These are phyloP conservation scores for Zaprionus taronus DNA, from an alignment of 1,140 invertebrate species.

Conservation along the genomic window DNA sequence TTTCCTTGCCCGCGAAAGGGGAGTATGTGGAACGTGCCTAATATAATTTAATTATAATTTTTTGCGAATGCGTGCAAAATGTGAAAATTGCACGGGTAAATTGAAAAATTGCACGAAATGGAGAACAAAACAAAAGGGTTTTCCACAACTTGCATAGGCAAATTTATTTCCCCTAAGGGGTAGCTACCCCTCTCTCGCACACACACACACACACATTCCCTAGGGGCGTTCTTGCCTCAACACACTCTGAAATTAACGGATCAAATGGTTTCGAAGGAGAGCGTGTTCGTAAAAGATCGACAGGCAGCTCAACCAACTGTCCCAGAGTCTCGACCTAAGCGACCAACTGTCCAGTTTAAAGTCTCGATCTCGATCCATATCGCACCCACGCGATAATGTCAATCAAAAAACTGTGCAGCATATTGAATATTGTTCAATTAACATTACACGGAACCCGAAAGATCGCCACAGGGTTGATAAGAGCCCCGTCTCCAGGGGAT, in stretches of 20 bases:
- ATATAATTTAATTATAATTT: constrained; percentile 83
- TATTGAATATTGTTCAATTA: constrained; percentile 67
- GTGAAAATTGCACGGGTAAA: constrained; percentile 57
- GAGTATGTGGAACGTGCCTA: constrained; percentile 64
- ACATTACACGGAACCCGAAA: constrained; percentile 57
- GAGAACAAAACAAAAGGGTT: constrained; percentile 44
- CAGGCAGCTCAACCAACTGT: background rate
- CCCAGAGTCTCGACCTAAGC: background rate
- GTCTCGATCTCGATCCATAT: constrained; percentile 31
- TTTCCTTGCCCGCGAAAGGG: constrained; percentile 1
- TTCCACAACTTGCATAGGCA: constrained; percentile 26
- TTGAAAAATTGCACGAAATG: constrained; percentile 40
- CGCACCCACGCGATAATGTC: constrained; percentile 79
- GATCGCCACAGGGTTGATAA: constrained; percentile 59
- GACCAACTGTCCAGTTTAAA: constrained; percentile 22
- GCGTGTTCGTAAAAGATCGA: constrained; percentile 14
- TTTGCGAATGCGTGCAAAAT: constrained; percentile 73
- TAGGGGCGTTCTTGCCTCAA: background rate
- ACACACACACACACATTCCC: background rate
- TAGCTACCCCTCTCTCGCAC: constrained; percentile 21
- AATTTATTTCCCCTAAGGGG: constrained; percentile 29
- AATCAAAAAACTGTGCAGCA: constrained; percentile 77
- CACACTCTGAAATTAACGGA: constrained; percentile 41
- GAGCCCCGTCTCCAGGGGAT: background rate
- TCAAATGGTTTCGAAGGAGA: constrained; percentile 30